Conservation (phyloP, 37 sponge, comb jelly and placozoan genomes). For the Crambe crambe region DNA sequence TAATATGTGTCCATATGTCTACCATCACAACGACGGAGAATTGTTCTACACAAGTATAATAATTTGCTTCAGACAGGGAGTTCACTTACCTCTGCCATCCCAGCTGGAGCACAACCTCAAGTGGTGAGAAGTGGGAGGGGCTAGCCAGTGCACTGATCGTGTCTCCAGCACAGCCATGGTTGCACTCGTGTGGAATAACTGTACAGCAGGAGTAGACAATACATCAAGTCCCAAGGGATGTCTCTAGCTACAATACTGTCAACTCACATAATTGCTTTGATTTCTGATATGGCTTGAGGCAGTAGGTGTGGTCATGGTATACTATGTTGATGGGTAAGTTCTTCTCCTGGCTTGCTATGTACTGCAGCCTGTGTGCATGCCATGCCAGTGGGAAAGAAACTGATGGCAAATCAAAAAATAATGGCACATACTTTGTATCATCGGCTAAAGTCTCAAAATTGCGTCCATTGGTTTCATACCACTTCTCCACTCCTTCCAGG, state of each 20-base stretch:
- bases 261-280: background rate
- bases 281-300: background rate
- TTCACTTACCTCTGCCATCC: conserved; percentile 56
- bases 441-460: background rate
- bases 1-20: conserved; percentile 37
- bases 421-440: background rate
- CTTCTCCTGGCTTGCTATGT: too few species aligned
- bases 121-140: background rate
- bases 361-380: too few species aligned
- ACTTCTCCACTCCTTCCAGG: background rate
- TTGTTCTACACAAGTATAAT: too few species aligned
- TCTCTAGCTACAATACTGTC: too few species aligned
- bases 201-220: background rate
- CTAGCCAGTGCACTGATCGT: background rate
- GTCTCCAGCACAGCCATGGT: background rate
- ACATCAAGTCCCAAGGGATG: background rate
- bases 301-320: conserved; percentile 33
- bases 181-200: conserved; percentile 37
- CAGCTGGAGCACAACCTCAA: conserved; percentile 23
- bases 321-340: background rate
- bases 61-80: too few species aligned
- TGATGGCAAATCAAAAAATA: background rate
- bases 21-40: background rate
- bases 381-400: too few species aligned
- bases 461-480: background rate